These are phyloP conservation scores for Hoplias malabaricus DNA, from an alignment of 2,113 vertebrate species.

Conservation along the genomic window DNA sequence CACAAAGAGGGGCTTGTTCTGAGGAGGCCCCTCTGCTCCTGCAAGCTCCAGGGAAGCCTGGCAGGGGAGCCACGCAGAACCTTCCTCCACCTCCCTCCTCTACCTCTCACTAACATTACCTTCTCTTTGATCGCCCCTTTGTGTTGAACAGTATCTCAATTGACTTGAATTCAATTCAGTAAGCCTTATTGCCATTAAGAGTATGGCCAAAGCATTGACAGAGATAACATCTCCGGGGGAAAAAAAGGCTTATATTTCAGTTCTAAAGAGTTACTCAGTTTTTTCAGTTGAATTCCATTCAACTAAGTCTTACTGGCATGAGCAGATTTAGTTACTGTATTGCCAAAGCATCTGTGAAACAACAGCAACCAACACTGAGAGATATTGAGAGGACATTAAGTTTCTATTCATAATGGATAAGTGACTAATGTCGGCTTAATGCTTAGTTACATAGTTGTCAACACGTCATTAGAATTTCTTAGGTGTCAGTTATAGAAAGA, in stretches of 20 bases:
- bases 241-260: background rate
- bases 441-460: too few species aligned
- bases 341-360: background rate
- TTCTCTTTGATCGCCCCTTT: conserved; percentile 5
- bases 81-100: conserved; percentile 5
- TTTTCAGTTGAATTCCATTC: background rate
- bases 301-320: background rate
- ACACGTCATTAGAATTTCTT: too few species aligned
- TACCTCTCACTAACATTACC: background rate
- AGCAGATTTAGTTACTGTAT: background rate
- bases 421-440: too few species aligned
- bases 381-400: background rate
- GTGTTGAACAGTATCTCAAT: background rate
- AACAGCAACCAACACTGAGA: background rate
- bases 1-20: conserved; percentile 55
- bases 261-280: background rate
- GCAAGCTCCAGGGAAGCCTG: conserved; percentile 38
- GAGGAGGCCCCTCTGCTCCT: conserved; percentile 32
- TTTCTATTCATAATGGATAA: background rate
- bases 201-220: too few species aligned
- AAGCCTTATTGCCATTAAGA: too few species aligned
- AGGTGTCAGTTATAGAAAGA: too few species aligned
- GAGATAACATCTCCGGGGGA: too few species aligned
- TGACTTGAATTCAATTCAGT: too few species aligned
- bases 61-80: background rate